Percentiles rank a stretch among this genome's conserved stretches.
Evolutionary conservation across 2,888 invertebrate genomes (phyloP).

Genomic region (Lepidochitona cinerea): DNA sequence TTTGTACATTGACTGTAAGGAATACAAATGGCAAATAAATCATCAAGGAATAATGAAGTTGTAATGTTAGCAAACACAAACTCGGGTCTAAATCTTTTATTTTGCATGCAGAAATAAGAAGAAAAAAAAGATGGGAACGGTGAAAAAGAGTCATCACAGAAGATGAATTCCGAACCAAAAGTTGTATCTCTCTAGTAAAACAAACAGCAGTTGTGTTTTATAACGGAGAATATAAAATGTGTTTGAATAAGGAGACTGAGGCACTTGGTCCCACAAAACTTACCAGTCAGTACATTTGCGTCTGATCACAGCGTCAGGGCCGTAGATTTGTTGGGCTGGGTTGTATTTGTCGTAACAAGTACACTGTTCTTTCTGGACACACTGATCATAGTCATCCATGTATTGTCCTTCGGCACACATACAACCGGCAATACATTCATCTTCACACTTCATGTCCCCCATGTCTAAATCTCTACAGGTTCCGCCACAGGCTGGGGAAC

Average conservation of each 20-base stretch:
- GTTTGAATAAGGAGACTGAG: too few relatives aligned
- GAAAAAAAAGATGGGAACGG: too few relatives aligned
- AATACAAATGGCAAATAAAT: too few relatives aligned
- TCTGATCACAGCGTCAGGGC: constrained; percentile 12
- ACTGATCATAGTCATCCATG: constrained; percentile 19
- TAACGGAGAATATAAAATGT: too few relatives aligned
- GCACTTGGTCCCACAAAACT: not conserved
- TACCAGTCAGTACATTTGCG: constrained; percentile 33
- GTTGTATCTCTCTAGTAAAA: too few relatives aligned
- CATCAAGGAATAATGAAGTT: too few relatives aligned
- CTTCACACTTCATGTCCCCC: not conserved
- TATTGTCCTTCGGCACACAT: constrained; percentile 78
- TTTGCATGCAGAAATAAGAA: too few relatives aligned
- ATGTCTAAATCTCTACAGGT: constrained; percentile 17
- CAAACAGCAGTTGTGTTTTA: too few relatives aligned
- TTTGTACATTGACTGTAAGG: constrained; percentile 31
- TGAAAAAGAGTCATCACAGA: too few relatives aligned
- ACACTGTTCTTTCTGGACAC: constrained; percentile 22
- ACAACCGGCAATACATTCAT: constrained; percentile 82
- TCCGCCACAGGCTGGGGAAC: constrained; percentile 29
- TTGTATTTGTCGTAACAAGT: constrained; percentile 26
- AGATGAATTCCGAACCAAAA: too few relatives aligned
- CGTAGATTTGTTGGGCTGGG: constrained; percentile 7
- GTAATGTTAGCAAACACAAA: too few relatives aligned
- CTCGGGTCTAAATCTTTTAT: too few relatives aligned